Evolutionary conservation across 2,888 invertebrate species (phyloP), one percentile per base, ranked within the genome.

Genomic region (Spodoptera littoralis): DNA sequence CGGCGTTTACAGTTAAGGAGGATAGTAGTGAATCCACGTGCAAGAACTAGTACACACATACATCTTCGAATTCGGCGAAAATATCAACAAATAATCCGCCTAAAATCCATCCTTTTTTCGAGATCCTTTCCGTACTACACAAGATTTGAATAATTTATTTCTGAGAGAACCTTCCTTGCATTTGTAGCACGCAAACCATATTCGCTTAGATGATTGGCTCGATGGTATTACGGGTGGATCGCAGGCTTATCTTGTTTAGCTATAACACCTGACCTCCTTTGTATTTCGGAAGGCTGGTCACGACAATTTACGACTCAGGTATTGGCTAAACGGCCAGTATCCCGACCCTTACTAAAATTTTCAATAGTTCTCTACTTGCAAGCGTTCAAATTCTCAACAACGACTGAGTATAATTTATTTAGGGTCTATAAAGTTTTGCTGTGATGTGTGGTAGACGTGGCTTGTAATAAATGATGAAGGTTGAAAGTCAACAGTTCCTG

Each of bases 141-240:
- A 50, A 49, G 47, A 70, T 65, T 63, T 70, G 62, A 65, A 65
- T 70, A 63, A 65, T 70, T 44, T 62, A 65, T 73, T 61, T 49
- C 63, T 36, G 46, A 30, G 46, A 43, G 68, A 63, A 46, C 48
- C 45, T 44, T 41, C 43, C 12, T 52, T 54, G 44, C 41, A 58
- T 67, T 67, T 62, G 49, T 53, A 18, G 18, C 18, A 53, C 18
- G 44, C 55, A 48, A 62, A 59, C 55, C 63, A 59, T 70, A 66
- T 74, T 66, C 60, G 60, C 49, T 54, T 47, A 51, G 18, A 60
- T 67, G 64, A 67, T 64, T 62, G 55, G 71, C 46, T 60, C 63
- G 54, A 74, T 60, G 54, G 44, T 54, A 67, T 74, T 71, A 62
- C 41, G 60, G 24, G 52, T 44, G 22, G 52, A 48, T 51, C 45